Evolutionary conservation across 2,888 invertebrate genomes (phyloP).

Genomic region (Thereva unica): DNA sequence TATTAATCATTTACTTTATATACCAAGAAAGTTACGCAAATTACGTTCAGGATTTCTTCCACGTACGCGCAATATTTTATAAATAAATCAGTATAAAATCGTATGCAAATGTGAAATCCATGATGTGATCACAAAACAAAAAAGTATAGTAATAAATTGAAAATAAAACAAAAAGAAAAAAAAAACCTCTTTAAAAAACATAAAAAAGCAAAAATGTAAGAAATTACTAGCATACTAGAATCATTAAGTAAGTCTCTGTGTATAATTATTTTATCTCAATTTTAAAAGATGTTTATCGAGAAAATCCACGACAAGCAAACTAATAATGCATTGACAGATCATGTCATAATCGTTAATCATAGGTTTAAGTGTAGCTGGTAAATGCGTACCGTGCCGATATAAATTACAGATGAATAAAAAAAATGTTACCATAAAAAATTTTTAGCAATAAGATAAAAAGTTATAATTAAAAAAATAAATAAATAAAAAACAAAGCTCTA

Average conservation of each 20-base stretch:
- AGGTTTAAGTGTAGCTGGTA: slow-evolving; percentile 28
- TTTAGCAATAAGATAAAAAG: slow-evolving; percentile 24
- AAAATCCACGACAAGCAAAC: slow-evolving; percentile 24
- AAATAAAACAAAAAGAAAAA: slow-evolving; percentile 8
- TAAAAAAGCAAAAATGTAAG: slow-evolving; percentile 15
- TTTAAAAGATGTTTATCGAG: slow-evolving; percentile 23
- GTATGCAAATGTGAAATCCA: too few relatives aligned
- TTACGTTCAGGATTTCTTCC: too few relatives aligned
- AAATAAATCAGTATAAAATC: too few relatives aligned
- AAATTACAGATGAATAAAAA: slow-evolving; percentile 4
- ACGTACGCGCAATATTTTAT: too few relatives aligned
- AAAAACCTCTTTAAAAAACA: slow-evolving; percentile 8
- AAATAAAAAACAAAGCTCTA: slow-evolving; percentile 5
- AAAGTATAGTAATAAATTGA: too few relatives aligned
- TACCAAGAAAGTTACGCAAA: too few relatives aligned
- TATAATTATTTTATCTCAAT: slow-evolving; percentile 24
- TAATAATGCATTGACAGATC: slow-evolving; percentile 24
- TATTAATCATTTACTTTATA: too few relatives aligned
- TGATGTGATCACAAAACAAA: too few relatives aligned
- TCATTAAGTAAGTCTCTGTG: slow-evolving; percentile 2
- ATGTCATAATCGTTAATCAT: slow-evolving; percentile 35
- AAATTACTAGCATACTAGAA: slow-evolving; percentile 16
- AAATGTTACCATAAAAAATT: slow-evolving; percentile 30
- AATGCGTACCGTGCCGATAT: slow-evolving; percentile 27
- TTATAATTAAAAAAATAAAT: too few relatives aligned